Conservation (phyloP, 2,113 vertebrate genomes). For the Xiphophorus hellerii region DNA sequence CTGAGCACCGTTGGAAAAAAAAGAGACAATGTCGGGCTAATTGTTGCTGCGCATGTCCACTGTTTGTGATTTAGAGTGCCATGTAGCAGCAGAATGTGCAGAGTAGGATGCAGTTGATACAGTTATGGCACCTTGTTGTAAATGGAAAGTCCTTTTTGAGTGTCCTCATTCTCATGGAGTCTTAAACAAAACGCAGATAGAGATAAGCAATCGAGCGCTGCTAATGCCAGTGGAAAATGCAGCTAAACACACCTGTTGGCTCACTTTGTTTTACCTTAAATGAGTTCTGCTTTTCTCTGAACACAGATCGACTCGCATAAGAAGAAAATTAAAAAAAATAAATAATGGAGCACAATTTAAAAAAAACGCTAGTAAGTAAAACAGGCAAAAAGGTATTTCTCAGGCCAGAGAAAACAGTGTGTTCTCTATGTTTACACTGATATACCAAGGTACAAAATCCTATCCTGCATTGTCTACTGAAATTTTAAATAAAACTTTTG, state of each 20-base stretch:
- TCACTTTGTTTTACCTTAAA: slow-evolving; percentile 38
- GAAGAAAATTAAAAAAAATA: background rate
- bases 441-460: slow-evolving; percentile 80
- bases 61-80: background rate
- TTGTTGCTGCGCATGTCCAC: background rate
- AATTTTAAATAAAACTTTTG: slow-evolving; percentile 67
- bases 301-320: slow-evolving; percentile 33
- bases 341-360: background rate
- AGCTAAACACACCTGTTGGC: background rate
- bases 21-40: background rate
- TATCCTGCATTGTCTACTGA: slow-evolving; percentile 65
- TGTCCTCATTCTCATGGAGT: background rate
- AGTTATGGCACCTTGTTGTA: slow-evolving; percentile 49
- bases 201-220: background rate
- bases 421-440: slow-evolving; percentile 52
- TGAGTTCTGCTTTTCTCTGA: slow-evolving; percentile 21
- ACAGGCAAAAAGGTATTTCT: slow-evolving; percentile 48
- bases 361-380: slow-evolving; percentile 48
- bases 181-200: slow-evolving; percentile 1
- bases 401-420: slow-evolving; percentile 55
- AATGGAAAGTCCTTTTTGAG: slow-evolving; percentile 1
- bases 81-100: background rate
- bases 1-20: slow-evolving; percentile 57
- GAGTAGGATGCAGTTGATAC: background rate
- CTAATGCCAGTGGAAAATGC: background rate